Evolutionary conservation across 2,797 vertebrate genomes (phyloP).

Genomic region (Echeneis naucrates): DNA sequence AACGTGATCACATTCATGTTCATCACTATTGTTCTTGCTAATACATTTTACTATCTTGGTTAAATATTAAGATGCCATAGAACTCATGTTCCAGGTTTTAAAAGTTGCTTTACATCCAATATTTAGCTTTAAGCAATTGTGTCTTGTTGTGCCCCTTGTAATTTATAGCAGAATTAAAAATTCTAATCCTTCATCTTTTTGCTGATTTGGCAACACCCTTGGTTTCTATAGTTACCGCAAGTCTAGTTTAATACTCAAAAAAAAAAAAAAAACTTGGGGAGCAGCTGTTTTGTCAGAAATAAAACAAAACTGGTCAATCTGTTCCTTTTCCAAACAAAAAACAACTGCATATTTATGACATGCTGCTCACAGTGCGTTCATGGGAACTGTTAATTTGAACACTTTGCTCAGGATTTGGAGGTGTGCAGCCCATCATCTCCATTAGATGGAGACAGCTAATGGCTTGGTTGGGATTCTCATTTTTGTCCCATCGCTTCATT

Average conservation of each 20-base stretch:
- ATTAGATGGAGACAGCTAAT: too few relatives aligned
- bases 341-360: not conserved
- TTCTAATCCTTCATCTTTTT: not conserved
- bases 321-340: not conserved
- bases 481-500: not conserved
- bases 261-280: not conserved
- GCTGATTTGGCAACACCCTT: too few relatives aligned
- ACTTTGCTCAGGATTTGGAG: not conserved
- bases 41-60: not conserved
- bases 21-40: conserved; percentile 16
- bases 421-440: too few relatives aligned
- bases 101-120: not conserved
- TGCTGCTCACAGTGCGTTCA: not conserved
- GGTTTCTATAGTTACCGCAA: not conserved
- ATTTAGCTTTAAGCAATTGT: too few relatives aligned
- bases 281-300: not conserved
- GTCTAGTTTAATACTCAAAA: not conserved
- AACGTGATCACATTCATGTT: not conserved
- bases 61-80: too few relatives aligned
- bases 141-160: not conserved
- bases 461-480: not conserved
- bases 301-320: not conserved
- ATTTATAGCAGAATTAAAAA: conserved; percentile 12
- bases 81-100: not conserved
- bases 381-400: not conserved